These are phyloP conservation scores for Drosophila pectinifera DNA, from an alignment of 1,140 invertebrate genomes.

Conservation along the genomic window DNA sequence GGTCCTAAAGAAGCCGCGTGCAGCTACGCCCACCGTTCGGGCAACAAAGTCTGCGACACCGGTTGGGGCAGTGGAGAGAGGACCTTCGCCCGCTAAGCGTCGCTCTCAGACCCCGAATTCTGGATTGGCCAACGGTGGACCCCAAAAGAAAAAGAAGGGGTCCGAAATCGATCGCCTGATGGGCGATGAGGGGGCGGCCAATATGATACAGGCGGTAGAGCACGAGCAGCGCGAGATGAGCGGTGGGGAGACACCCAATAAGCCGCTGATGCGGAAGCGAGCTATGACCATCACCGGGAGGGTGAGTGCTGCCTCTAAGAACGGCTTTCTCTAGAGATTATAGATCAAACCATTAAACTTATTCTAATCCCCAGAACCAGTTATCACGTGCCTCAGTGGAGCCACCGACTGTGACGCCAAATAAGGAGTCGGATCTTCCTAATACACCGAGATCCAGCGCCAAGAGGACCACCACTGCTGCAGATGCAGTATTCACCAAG, in stretches of 20 bases:
- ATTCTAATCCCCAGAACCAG: background rate
- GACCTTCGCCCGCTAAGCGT: slow-evolving; percentile 45
- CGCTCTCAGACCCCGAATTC: slow-evolving; percentile 65
- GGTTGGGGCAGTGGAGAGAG: slow-evolving; percentile 7
- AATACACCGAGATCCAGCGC: slow-evolving; percentile 5
- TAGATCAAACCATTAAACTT: background rate
- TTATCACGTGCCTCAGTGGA: slow-evolving; percentile 12
- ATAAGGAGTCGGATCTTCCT: slow-evolving; percentile 84
- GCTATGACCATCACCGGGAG: slow-evolving; percentile 86
- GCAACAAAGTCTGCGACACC: slow-evolving; percentile 20
- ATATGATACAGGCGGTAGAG: slow-evolving; percentile 92
- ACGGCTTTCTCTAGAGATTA: too few species aligned
- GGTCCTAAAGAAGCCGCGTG: slow-evolving; percentile 35
- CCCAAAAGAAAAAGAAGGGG: slow-evolving; percentile 86
- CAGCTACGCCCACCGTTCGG: slow-evolving; percentile 49
- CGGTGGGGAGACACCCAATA: slow-evolving; percentile 77
- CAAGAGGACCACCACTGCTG: slow-evolving; percentile 7
- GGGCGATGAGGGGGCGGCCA: slow-evolving; percentile 93
- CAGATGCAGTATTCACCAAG: slow-evolving; percentile 18
- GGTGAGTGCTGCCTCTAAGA: slow-evolving; percentile 51
- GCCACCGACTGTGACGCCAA: slow-evolving; percentile 7
- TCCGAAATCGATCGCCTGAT: slow-evolving; percentile 91
- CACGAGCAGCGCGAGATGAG: slow-evolving; percentile 84
- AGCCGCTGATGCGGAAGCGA: slow-evolving; percentile 85
- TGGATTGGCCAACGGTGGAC: slow-evolving; percentile 55